Percentiles rank a stretch among this genome's conserved stretches.
These are phyloP conservation scores for Terebella lapidaria DNA, from an alignment of 2,888 invertebrate species.

Conservation along the genomic window DNA sequence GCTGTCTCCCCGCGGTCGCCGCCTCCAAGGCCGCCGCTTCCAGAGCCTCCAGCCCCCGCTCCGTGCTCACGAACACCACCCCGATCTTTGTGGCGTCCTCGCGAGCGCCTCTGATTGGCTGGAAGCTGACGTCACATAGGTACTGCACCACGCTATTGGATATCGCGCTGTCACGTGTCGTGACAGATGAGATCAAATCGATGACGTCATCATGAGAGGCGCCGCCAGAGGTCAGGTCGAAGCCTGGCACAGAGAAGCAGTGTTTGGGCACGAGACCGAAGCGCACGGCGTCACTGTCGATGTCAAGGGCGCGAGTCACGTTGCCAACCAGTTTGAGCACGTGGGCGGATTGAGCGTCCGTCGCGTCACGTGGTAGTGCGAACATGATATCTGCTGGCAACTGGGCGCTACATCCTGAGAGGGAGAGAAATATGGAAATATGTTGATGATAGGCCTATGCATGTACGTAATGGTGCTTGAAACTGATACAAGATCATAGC, in stretches of 20 bases:
- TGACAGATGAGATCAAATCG: not conserved
- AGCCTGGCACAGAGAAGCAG: constrained; percentile 28
- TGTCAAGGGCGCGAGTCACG: constrained; percentile 10
- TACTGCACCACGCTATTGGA: constrained; percentile 22
- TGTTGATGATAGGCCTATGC: not conserved
- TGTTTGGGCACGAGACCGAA: constrained; percentile 17
- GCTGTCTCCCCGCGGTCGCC: not conserved
- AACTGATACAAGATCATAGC: too few relatives aligned
- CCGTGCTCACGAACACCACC: constrained; percentile 31
- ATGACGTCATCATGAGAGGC: not conserved
- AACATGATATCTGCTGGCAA: constrained; percentile 20
- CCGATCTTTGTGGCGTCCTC: constrained; percentile 29
- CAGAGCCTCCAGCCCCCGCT: not conserved
- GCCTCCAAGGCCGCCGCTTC: constrained; percentile 8
- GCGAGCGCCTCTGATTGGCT: constrained; percentile 21
- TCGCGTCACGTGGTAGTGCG: constrained; percentile 12
- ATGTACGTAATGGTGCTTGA: not conserved
- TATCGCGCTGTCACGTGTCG: not conserved
- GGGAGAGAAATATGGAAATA: not conserved
- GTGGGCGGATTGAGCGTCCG: constrained; percentile 1
- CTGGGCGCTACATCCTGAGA: constrained; percentile 13
- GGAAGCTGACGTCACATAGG: constrained; percentile 25
- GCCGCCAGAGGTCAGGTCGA: constrained; percentile 23
- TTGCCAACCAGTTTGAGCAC: constrained; percentile 13
- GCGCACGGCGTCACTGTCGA: constrained; percentile 6